Evolutionary conservation across 2,113 vertebrate species (phyloP), one percentile per base, ranked within the genome.

Genomic region (Chionomys nivalis): DNA sequence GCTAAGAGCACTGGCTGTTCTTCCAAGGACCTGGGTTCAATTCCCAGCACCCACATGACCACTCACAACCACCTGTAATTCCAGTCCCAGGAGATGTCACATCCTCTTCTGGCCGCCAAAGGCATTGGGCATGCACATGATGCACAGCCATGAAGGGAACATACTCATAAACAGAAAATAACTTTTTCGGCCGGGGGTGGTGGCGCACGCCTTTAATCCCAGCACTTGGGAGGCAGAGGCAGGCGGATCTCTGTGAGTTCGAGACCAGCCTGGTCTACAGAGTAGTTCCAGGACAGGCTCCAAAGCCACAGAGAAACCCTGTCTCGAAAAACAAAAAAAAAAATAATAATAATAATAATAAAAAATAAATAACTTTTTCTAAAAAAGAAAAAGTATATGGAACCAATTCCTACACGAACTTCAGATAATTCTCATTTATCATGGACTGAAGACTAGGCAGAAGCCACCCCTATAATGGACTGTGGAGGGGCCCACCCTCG

Each of bases 401-500:
- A 39, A 39, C 44, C 47, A 23, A 36, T 49, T 93, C 85, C 88
- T 44, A 73, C 2, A 89, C 87, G 42, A 91, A 93, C 87, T 4
- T 44, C 0, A 42, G 17, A 58, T 58, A 63, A 73, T 47, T 44
- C 14, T 33, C 16, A 13, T 55, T 55, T 78, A 28, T 76, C 79
- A 68, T 24, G 36, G 33, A n/a, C 76, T 70, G 44, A 66, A 52
- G 23, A 42, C 3, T 26, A 23, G 33, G 14, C 66, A 44, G 0
- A 2, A 42, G 87, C 4, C 61, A 49, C 31, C 88, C 52, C 52
- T 19, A 36, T 3, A 61, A 39, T 9, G 6, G 36, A 21, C 44
- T 6, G 36, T 4, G 0, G 24, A 49, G 4, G n/a, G 3, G 24
- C 17, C 0, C 7, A 3, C 63, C 70, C 98, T 97, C 90, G 99